phyloP scores from a whole-genome alignment of 2,113 vertebrate genomes.

The Eolophus roseicapilla region DNA sequence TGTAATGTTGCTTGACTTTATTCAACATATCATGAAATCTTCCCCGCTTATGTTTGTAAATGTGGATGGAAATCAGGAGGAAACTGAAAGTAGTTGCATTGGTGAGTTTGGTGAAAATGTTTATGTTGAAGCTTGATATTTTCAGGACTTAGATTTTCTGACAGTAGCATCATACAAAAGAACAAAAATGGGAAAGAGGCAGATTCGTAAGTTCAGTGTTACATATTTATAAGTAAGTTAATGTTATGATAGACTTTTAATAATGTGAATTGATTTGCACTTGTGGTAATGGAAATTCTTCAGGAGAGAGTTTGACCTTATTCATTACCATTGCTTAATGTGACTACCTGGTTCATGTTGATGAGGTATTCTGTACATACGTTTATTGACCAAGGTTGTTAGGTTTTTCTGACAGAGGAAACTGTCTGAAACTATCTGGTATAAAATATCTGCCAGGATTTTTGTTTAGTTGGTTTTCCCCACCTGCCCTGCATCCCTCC shows the following conservation, averaged over 20 bases:
- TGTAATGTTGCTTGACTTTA: conserved; percentile 96
- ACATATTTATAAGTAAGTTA: not conserved
- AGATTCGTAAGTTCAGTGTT: fast-evolving
- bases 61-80: conserved; percentile 77
- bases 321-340: not conserved
- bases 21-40: conserved; percentile 96
- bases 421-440: not conserved
- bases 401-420: not conserved
- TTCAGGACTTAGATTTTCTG: not conserved
- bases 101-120: conserved; percentile 72
- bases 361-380: not conserved
- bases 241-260: not conserved
- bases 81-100: conserved; percentile 77
- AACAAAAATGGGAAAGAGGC: not conserved
- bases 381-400: not conserved
- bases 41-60: conserved; percentile 95
- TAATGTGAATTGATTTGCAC: not conserved
- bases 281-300: not conserved
- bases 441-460: not conserved
- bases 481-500: too few relatives aligned
- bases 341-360: not conserved
- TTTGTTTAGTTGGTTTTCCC: not conserved
- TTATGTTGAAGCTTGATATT: not conserved
- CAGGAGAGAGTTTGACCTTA: not conserved
- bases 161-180: not conserved